Conservation (phyloP, 1,140 invertebrate species). For the Nilaparvata lugens region DNA sequence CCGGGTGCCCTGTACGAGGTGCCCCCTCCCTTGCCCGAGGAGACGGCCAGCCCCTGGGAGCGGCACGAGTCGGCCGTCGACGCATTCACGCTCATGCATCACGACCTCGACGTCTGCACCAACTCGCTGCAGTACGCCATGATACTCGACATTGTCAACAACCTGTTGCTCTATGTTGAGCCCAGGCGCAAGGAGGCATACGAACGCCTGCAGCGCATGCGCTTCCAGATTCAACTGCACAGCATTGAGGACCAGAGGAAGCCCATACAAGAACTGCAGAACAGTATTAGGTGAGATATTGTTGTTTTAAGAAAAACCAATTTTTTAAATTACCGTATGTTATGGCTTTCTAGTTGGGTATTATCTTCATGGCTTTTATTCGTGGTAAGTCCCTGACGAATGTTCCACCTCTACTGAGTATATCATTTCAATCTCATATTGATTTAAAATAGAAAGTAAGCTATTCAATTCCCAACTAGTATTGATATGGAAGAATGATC, state of each 20-base stretch:
- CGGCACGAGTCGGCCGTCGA: conserved; percentile 81
- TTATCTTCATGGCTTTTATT: too few species aligned
- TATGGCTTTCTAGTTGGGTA: too few species aligned
- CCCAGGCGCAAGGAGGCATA: conserved; percentile 86
- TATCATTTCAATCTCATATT: too few species aligned
- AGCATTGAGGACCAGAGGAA: conserved; percentile 82
- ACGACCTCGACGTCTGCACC: conserved; percentile 94
- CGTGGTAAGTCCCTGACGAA: too few species aligned
- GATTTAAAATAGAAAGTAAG: too few species aligned
- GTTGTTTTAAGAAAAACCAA: too few species aligned
- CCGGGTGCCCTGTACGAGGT: conserved; percentile 52
- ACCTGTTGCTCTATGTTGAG: conserved; percentile 92
- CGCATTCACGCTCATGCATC: conserved; percentile 96
- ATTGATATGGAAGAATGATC: too few species aligned
- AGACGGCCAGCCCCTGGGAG: conserved; percentile 54
- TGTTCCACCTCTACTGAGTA: too few species aligned
- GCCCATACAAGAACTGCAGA: conserved; percentile 87
- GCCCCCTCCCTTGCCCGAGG: conserved; percentile 52
- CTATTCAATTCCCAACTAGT: too few species aligned
- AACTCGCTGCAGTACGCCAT: conserved; percentile 94
- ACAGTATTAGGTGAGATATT: conserved; percentile 51
- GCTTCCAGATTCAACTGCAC: conserved; percentile 85
- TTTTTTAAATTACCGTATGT: too few species aligned
- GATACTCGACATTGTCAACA: conserved; percentile 95
- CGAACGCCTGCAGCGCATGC: conserved; percentile 81